Evolutionary conservation across 2,113 vertebrate species (phyloP), one percentile per base, ranked within the genome.

Genomic region (Spea bombifrons): DNA sequence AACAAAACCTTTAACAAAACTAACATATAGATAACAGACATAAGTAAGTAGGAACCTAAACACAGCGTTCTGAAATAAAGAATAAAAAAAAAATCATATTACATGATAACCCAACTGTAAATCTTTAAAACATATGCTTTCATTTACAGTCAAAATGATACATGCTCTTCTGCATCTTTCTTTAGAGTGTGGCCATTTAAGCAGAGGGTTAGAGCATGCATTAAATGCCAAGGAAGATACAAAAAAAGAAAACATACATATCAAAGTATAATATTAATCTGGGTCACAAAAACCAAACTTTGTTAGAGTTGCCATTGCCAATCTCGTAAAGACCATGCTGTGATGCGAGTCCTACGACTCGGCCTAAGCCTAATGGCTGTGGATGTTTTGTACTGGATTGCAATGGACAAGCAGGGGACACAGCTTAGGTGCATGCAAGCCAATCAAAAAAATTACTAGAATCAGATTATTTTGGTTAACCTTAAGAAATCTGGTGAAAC

Each of bases 351-450:
- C 85, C 71, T n/a, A 81, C 71, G 82, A 68, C 85, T 87, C 87
- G 71, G 77, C 50, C 83, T 80, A 86, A 81, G 79, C 77, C 84
- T 74, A 80, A 81, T 0, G 4, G 76, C 61, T 81, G 55, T 49
- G 30, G 68, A 74, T 80, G 72, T 86, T 88, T 74, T 82, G 78
- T 86, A 84, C 71, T 84, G 83, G 82, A 84, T 81, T 88, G 84
- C 85, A 89, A 90, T 88, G 86, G 68, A 86, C 85, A 89, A 85
- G 87, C 82, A 77, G 88, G 81, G 86, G 86, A 86, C 66, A 86
- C n/a, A 90, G 87, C 83, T 84, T 83, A 87, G 82, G 50, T 86
- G 81, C 92, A 93, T 93, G 92, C 92, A 93, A 85, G 82, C 87
- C 86, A 86, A 72, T 80, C 87, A 84, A 83, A 81, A 86, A 65